Evolutionary conservation across 2,888 invertebrate species (phyloP).

Genomic region (Cecidostiba fungosa): DNA sequence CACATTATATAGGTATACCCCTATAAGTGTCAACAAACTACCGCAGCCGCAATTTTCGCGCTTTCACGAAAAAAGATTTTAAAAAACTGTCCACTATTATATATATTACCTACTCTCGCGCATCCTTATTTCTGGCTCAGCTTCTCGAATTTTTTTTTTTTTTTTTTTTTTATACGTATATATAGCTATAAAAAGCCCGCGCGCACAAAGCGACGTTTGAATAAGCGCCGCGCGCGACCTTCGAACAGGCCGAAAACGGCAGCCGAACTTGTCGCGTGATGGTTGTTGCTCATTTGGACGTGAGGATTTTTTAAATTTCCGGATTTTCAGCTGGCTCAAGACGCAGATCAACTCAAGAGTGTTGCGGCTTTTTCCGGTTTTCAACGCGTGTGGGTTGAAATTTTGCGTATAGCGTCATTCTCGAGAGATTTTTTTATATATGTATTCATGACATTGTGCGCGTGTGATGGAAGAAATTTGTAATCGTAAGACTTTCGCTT

Average conservation of each 20-base stretch:
- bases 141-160: constrained; percentile 1
- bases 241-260: constrained; percentile 5
- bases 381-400: neutral
- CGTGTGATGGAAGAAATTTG: neutral
- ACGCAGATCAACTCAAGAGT: neutral
- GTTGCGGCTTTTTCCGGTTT: neutral
- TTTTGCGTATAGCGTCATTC: neutral
- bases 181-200: constrained; percentile 12
- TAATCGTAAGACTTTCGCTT: neutral
- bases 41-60: neutral
- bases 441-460: neutral
- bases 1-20: neutral
- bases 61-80: neutral
- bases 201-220: neutral
- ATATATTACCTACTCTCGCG: neutral
- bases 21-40: constrained; percentile 31
- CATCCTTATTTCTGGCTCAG: constrained; percentile 8
- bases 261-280: neutral
- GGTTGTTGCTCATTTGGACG: neutral
- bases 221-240: neutral
- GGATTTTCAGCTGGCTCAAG: neutral
- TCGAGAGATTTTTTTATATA: neutral
- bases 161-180: neutral
- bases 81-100: too few relatives aligned
- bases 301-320: constrained; percentile 10